Evolutionary conservation across 2,113 vertebrate species (phyloP), one percentile per base, ranked within the genome.

Genomic region (Cyprinus carpio): DNA sequence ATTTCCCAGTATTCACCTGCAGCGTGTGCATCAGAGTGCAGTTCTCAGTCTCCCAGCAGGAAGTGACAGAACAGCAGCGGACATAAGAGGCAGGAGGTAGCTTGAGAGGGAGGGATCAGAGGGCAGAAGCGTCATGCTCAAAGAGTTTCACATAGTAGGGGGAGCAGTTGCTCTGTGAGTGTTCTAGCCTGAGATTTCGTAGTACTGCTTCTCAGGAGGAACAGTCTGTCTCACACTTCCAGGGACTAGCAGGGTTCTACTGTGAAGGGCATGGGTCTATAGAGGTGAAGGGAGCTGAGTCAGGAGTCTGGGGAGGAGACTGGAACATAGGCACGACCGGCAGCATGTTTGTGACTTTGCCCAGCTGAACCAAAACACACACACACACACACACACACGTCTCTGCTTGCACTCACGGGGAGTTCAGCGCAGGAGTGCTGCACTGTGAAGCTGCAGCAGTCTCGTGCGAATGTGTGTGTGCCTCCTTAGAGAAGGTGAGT

Each of bases 1-100:
- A 88, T 89, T 94, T 95, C 92, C 90, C 92, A 93, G 89, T 81
- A 90, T 94, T 93, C 94, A 95, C 95, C 95, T 95, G 94, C 91
- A 93, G 90, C 88, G 87, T 90, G 87, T 91, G 85, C 87, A 87
- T 88, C 91, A 92, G 84, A 80, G 51, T 88, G 82, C 84, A 67
- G 72, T 74, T 40, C 34, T 87, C 58, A 84, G 83, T 85, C 78
- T 25, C 46, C 23, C 67, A 86, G 83, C 74, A 87, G 85, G 49
- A 88, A 88, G 71, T 87, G 74, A 90, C 87, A 89, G 90, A 87
- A 90, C 74, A 71, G 60, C 77, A 51, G 40, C 77, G 54, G 86
- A 85, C 83, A 58, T 82, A 27, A 83, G 84, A 88, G 72, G 84
- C 23, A 87, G 71, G 84, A 75, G 81, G 75, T 65, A 83, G 72